phyloP scores from a whole-genome alignment of 2,113 vertebrate species.

The Ciconia stormi region DNA sequence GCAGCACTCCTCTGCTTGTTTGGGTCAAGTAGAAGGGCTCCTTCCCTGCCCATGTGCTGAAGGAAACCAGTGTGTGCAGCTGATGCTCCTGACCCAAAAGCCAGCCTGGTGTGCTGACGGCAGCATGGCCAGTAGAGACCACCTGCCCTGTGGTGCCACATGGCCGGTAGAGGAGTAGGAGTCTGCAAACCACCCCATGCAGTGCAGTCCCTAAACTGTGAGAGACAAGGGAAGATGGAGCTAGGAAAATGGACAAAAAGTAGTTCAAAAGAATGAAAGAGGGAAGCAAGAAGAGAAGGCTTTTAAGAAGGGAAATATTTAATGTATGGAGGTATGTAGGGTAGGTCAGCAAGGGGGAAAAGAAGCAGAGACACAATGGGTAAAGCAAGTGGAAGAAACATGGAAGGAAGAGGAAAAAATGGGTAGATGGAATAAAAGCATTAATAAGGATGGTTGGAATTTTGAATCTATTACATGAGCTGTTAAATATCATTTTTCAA shows the following conservation, averaged over 20 bases:
- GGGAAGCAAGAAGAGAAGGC: neutral
- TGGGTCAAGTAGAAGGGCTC: neutral
- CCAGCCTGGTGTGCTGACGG: neutral
- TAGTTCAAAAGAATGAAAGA: neutral
- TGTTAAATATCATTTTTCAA: neutral
- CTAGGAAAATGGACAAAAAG: neutral
- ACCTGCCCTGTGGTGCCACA: neutral
- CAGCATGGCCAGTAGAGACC: neutral
- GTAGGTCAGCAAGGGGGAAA: neutral
- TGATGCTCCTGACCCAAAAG: neutral
- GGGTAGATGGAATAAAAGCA: neutral
- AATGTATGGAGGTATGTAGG: neutral
- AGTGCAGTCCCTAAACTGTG: neutral
- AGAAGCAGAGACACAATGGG: neutral
- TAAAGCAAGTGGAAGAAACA: neutral
- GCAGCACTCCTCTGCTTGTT: rapidly evolving
- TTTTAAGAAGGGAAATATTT: neutral
- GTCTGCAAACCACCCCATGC: neutral
- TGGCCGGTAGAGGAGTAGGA: rapidly evolving
- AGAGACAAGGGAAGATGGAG: neutral
- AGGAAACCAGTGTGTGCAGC: neutral
- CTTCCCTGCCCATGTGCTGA: rapidly evolving
- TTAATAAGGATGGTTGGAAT: neutral
- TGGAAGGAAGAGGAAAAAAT: neutral
- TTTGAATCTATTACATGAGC: neutral